Evolutionary conservation across 2,113 vertebrate species (phyloP).

Genomic region (Mormoops blainvillei): DNA sequence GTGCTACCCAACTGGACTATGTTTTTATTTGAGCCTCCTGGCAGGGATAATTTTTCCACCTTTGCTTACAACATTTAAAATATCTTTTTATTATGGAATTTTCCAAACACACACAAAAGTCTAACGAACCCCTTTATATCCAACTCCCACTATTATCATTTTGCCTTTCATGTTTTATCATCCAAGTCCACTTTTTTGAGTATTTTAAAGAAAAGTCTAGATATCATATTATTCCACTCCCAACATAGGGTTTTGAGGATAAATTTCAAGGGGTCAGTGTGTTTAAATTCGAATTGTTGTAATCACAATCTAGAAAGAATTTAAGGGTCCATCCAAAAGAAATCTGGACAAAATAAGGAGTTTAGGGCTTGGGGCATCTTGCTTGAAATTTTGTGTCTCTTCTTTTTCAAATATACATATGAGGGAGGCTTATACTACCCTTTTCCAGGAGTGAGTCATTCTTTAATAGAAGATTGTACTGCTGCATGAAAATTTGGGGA

Average conservation of each 20-base stretch:
- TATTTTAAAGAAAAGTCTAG: slow-evolving; percentile 18
- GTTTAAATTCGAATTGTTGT: background rate
- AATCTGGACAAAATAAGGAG: background rate
- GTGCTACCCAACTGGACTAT: background rate
- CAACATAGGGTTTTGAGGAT: background rate
- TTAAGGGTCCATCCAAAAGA: background rate
- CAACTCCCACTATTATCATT: background rate
- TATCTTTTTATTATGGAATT: background rate
- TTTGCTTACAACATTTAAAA: background rate
- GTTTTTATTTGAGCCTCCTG: background rate
- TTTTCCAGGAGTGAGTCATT: background rate
- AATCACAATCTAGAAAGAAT: background rate
- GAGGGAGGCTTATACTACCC: background rate
- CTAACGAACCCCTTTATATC: background rate
- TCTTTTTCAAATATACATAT: background rate
- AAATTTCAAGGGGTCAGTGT: slow-evolving; percentile 3
- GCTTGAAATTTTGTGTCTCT: background rate
- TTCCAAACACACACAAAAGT: background rate
- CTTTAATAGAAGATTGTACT: background rate
- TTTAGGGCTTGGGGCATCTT: background rate
- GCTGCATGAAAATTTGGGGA: background rate
- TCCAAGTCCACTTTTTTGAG: background rate
- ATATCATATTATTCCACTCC: background rate
- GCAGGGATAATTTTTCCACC: background rate
- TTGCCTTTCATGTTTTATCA: background rate